Base-by-base conservation (phyloP, 2,113 vertebrate genomes). In the Eretmochelys imbricata region DNA sequence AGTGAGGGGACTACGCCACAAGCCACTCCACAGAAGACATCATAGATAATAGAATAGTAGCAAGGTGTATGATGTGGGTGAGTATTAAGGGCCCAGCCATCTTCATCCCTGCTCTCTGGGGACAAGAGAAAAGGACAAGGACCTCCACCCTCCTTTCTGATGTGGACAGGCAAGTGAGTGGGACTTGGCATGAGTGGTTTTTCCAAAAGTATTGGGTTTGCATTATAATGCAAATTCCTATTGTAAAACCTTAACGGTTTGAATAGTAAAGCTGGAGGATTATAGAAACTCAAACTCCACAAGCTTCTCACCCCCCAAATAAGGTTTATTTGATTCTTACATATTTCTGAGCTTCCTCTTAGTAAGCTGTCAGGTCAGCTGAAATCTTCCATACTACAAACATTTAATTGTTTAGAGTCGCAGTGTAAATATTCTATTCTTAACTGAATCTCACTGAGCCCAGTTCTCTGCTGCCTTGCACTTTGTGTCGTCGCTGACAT, bases 41-140 rank as follows among this genome's bases (percentile, higher is more conserved):
- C 6, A 49, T 24, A 84, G 65, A 42, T 62, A 94, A 9, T 16
- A 65, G 51, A 29, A 46, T 1, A 1, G 69, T 19, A 3, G 6
- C n/a, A 31, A 55, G 81, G 12, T 35, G 7, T 65, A 59, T 42
- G 38, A 75, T 42, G 38, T 10, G 2, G 22, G 35, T 75, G 27
- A 83, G 25, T 8, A 11, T 17, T 54, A 54, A 25, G 10, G 3
- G 0, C 0, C 1, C 24, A 19, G 31, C 17, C 31, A 62, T 35
- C 31, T 69, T n/a, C 12, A 31, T 69, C 35, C 62, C 62, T 31
- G 90, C 69, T 38, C 80, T 2, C 1, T 88, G 84, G n/a, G 91
- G 62, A n/a, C 31, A 69, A 35, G 62, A 31, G 62, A n/a, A 69
- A 69, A 69, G 35, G 35, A n/a, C 6, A 69, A 16, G 24, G 69